Evolutionary conservation across 1,140 invertebrate genomes (phyloP).

Genomic region (Palaemon carinicauda): DNA sequence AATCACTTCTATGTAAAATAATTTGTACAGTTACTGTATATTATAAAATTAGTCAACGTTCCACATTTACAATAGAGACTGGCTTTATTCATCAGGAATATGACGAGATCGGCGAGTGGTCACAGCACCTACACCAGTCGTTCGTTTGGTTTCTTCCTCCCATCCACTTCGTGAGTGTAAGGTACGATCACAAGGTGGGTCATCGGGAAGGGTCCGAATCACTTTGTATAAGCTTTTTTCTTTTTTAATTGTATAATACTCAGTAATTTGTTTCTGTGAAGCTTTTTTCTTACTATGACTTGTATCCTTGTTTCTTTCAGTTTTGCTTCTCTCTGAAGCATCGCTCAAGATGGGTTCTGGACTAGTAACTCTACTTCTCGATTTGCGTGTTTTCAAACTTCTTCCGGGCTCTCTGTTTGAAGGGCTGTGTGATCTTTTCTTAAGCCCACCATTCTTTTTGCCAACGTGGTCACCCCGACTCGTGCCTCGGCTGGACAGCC

Average conservation of each 20-base stretch:
- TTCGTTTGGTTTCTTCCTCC: constrained; percentile 3
- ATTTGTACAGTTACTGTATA: constrained; percentile 29
- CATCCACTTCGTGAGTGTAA: background rate
- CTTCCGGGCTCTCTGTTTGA: constrained; percentile 45
- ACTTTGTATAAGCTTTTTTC: constrained; percentile 51
- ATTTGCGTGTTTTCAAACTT: constrained; percentile 45
- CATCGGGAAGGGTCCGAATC: constrained; percentile 44
- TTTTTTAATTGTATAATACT: constrained; percentile 44
- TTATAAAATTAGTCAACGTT: background rate
- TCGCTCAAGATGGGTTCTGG: constrained; percentile 43
- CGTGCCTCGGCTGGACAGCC: constrained; percentile 13
- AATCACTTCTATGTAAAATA: background rate
- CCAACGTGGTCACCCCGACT: constrained; percentile 1
- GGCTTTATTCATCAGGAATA: constrained; percentile 21
- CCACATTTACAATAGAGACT: background rate
- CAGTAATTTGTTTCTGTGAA: constrained; percentile 48
- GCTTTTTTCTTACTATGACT: constrained; percentile 21
- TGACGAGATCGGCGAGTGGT: constrained; percentile 38
- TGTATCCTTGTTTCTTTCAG: constrained; percentile 18
- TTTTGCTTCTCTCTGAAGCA: constrained; percentile 23
- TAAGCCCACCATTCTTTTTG: constrained; percentile 38
- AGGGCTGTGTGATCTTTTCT: constrained; percentile 47
- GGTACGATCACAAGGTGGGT: constrained; percentile 24
- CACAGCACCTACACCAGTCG: background rate
- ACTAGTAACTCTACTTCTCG: constrained; percentile 47